Evolutionary conservation across 2,797 vertebrate species (phyloP).

Genomic region (Amphiprion clarkii): DNA sequence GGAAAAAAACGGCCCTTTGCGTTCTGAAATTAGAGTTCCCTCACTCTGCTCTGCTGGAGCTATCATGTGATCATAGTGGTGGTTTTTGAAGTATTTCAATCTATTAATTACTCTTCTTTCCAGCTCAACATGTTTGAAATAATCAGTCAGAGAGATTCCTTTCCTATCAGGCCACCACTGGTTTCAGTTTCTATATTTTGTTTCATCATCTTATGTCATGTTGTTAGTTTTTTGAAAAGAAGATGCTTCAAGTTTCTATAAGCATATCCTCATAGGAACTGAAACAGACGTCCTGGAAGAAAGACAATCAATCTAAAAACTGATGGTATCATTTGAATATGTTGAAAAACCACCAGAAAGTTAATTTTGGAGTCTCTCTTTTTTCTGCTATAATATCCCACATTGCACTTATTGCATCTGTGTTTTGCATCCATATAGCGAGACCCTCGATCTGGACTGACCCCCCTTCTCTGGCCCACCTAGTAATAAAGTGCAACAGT

Average conservation of each 20-base stretch:
- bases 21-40: neutral
- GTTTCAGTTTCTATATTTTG: neutral
- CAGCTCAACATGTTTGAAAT: neutral
- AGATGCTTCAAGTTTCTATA: neutral
- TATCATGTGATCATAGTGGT: neutral
- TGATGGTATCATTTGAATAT: neutral
- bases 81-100: neutral
- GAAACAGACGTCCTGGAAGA: neutral
- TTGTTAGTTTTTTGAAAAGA: neutral
- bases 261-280: neutral
- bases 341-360: neutral
- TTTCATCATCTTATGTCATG: neutral
- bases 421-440: constrained; percentile 41
- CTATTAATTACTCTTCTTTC: neutral
- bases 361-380: neutral
- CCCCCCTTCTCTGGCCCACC: constrained; percentile 9
- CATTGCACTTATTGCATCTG: constrained; percentile 66
- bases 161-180: neutral
- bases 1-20: neutral
- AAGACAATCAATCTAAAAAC: constrained; percentile 4
- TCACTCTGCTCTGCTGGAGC: neutral
- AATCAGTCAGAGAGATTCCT: neutral
- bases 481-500: constrained; percentile 81
- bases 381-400: neutral
- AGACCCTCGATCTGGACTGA: neutral